Conservation (phyloP, 2,113 vertebrate species). For the Atractosteus spatula region DNA sequence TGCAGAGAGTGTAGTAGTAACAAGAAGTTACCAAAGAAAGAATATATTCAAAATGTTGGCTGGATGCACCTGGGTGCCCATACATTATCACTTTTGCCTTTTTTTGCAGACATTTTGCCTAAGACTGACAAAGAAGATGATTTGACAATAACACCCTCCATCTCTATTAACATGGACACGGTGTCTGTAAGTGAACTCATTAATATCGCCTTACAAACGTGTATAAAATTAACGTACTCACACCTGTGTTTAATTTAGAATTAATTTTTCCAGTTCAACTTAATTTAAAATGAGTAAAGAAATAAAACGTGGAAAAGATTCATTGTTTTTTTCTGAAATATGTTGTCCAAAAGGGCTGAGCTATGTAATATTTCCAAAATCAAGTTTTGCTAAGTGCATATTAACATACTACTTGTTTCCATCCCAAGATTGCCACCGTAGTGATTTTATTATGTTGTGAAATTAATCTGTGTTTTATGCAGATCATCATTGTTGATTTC, state of each 20-base stretch:
- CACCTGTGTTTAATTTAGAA: not conserved
- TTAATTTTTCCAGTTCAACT: no score
- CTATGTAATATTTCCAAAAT: no score
- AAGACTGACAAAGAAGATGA: constrained; percentile 69
- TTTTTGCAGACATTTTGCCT: constrained; percentile 74
- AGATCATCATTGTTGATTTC: no score
- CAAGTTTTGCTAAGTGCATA: no score
- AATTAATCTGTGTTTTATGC: no score
- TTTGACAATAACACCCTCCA: constrained; percentile 62
- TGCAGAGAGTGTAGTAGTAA: not conserved
- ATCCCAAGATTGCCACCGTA: no score
- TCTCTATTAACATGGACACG: constrained; percentile 73
- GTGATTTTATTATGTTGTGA: no score
- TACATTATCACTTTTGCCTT: constrained; percentile 15
- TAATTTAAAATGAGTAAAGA: no score
- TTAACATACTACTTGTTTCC: no score
- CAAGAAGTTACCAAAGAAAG: not conserved
- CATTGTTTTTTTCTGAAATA: no score
- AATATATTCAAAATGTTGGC: not conserved
- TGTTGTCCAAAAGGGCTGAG: no score
- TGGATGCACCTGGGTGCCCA: not conserved
- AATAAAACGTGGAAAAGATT: no score
- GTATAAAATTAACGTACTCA: not conserved
- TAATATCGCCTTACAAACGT: not conserved
- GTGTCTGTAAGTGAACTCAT: constrained; percentile 69